Conservation (phyloP, 2,113 vertebrate genomes). For the Sylvia atricapilla region DNA sequence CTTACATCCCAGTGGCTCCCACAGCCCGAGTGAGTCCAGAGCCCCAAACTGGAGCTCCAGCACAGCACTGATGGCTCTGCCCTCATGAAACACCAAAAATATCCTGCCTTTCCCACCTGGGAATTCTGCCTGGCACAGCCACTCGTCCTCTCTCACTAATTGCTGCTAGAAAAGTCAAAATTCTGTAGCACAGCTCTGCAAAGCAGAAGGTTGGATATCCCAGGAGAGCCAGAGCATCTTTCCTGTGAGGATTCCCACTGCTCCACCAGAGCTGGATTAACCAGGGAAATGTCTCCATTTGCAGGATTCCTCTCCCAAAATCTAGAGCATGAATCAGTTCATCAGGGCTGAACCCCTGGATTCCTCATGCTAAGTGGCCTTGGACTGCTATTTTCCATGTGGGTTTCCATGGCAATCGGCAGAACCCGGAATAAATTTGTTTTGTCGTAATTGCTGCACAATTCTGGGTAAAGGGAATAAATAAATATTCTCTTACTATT, state of each 20-base stretch:
- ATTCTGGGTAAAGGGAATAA: constrained; percentile 26
- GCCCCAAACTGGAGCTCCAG: neutral
- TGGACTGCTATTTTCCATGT: constrained; percentile 54
- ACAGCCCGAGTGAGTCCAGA: neutral
- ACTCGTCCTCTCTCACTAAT: constrained; percentile 19
- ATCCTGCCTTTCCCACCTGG: constrained; percentile 44
- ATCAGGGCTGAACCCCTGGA: constrained; percentile 1
- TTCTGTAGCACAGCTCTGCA: neutral
- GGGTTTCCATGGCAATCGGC: constrained; percentile 73
- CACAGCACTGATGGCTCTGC: neutral
- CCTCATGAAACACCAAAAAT: constrained; percentile 38
- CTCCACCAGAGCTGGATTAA: neutral
- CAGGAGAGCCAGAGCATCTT: neutral
- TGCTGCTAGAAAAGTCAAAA: constrained; percentile 33
- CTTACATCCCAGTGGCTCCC: neutral
- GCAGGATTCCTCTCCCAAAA: neutral
- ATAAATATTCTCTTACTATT: constrained; percentile 22
- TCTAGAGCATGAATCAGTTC: neutral
- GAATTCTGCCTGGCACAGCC: constrained; percentile 17
- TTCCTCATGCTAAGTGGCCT: constrained; percentile 16
- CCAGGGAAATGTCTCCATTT: neutral
- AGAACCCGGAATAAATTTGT: constrained; percentile 35
- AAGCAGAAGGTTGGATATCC: neutral
- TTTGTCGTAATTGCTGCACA: constrained; percentile 51
- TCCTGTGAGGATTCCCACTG: neutral